Conservation (phyloP, 2,113 vertebrate genomes). For the Epinephelus cyanopodus region DNA sequence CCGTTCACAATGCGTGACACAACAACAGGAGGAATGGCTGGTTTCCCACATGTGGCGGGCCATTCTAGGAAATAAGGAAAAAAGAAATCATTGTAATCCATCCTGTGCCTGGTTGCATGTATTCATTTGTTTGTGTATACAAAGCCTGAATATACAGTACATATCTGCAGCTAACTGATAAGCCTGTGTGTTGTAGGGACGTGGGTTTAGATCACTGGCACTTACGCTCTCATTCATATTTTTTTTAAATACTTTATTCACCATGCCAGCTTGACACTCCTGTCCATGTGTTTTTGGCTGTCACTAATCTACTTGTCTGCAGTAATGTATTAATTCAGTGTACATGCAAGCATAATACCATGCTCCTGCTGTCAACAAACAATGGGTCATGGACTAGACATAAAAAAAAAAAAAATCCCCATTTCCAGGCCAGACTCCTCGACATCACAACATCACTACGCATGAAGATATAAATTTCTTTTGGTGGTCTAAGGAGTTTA, state of each 20-base stretch:
- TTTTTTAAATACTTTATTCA: not conserved
- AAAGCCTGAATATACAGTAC: constrained; percentile 30
- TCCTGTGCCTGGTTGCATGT: constrained; percentile 4
- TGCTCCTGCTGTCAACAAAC: not conserved
- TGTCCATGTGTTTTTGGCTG: constrained; percentile 3
- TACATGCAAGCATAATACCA: constrained; percentile 14
- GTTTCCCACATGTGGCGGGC: constrained; percentile 80
- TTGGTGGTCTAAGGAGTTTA: constrained; percentile 1
- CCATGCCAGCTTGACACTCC: not conserved
- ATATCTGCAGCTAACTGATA: constrained; percentile 57
- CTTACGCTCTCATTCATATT: not conserved
- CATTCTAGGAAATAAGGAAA: constrained; percentile 75
- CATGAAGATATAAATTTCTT: not conserved
- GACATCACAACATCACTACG: not conserved
- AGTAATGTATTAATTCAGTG: constrained; percentile 18
- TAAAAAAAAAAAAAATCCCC: not conserved
- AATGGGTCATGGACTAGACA: not conserved
- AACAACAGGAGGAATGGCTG: constrained; percentile 72
- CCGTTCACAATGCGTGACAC: constrained; percentile 84
- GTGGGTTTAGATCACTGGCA: constrained; percentile 22
- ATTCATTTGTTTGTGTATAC: constrained; percentile 41
- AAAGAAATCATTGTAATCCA: not conserved
- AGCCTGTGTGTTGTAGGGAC: constrained; percentile 11
- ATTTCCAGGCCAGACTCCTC: not conserved
- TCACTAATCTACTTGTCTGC: constrained; percentile 4